These are phyloP conservation scores for Triplophysa tibetana DNA, from an alignment of 2,113 vertebrate genomes.

Conservation along the genomic window DNA sequence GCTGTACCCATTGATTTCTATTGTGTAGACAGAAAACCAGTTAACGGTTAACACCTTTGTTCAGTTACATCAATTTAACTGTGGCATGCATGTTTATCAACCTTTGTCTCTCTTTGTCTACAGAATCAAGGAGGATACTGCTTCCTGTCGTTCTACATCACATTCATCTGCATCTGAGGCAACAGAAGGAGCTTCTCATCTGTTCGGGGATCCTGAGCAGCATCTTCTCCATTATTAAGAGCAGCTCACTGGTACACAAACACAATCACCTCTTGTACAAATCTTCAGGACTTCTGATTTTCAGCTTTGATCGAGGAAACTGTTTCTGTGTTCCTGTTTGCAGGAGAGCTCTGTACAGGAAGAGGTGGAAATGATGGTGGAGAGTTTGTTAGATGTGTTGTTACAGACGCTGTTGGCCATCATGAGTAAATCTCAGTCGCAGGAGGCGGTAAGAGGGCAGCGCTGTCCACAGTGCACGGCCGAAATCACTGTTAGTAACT, in stretches of 20 bases:
- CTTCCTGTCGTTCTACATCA: slow-evolving; percentile 96
- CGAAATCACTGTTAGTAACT: slow-evolving; percentile 99
- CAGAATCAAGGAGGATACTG: slow-evolving; percentile 94
- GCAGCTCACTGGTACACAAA: slow-evolving; percentile 72
- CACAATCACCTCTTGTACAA: neutral
- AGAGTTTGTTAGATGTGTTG: slow-evolving; percentile 96
- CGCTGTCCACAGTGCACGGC: slow-evolving; percentile 99
- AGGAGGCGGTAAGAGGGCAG: slow-evolving; percentile 99
- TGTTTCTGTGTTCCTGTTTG: slow-evolving; percentile 10
- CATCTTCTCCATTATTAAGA: slow-evolving; percentile 94
- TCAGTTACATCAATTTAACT: neutral
- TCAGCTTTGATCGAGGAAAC: neutral
- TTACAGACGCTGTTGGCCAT: slow-evolving; percentile 95
- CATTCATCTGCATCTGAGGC: slow-evolving; percentile 94
- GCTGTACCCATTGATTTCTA: no score
- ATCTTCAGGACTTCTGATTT: neutral
- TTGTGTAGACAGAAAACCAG: no score
- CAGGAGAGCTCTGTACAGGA: slow-evolving; percentile 93
- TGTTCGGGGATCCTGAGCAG: slow-evolving; percentile 97
- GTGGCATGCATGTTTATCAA: neutral
- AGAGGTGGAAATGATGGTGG: slow-evolving; percentile 99
- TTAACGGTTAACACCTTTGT: no score
- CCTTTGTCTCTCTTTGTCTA: neutral
- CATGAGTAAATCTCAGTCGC: slow-evolving; percentile 98
- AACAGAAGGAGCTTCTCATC: slow-evolving; percentile 97